These are phyloP conservation scores for Hylia prasina DNA, from an alignment of 2,113 vertebrate genomes.

Conservation along the genomic window DNA sequence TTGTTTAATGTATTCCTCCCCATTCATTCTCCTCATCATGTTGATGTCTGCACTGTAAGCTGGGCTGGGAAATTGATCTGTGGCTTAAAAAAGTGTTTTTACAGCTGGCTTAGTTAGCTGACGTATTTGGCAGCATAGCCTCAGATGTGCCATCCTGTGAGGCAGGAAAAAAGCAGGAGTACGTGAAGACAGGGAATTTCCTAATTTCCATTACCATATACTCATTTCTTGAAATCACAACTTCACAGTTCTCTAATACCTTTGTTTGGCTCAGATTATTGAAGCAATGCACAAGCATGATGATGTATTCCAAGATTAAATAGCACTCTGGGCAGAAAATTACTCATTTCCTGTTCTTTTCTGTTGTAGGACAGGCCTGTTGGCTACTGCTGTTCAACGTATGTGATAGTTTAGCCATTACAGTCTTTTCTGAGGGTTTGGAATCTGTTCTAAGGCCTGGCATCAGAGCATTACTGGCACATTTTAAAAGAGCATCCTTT, in stretches of 20 bases:
- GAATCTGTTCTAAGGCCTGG: background rate
- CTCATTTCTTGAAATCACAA: background rate
- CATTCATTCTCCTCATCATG: background rate
- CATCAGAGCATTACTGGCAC: background rate
- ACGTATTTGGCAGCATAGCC: background rate
- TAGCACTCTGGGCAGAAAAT: background rate
- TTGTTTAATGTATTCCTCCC: background rate
- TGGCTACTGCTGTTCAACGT: background rate
- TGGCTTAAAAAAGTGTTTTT: background rate
- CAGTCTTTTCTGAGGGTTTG: background rate
- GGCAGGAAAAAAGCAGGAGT: background rate
- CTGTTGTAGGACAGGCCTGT: background rate
- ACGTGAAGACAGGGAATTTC: background rate
- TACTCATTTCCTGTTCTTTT: background rate
- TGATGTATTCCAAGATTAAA: background rate
- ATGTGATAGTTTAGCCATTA: background rate
- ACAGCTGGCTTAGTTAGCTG: background rate
- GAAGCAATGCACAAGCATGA: background rate
- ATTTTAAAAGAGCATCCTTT: background rate
- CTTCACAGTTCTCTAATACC: background rate
- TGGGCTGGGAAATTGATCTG: background rate
- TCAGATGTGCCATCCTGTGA: background rate
- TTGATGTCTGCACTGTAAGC: background rate
- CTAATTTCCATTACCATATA: background rate
- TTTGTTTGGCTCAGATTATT: background rate